Conservation (phyloP, 2,888 invertebrate genomes). For the Neocrepidodera transversa region DNA sequence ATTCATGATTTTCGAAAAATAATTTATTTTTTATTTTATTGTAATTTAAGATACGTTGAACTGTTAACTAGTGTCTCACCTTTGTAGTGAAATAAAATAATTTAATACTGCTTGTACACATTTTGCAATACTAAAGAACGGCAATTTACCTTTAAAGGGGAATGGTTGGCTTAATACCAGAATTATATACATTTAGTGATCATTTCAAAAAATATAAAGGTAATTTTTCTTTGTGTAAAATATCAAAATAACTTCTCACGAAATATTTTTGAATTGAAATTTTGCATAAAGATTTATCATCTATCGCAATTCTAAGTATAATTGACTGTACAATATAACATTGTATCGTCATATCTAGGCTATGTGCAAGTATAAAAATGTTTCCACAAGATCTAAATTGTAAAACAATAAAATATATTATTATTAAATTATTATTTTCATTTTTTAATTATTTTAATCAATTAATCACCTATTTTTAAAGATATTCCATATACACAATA, state of each 20-base stretch:
- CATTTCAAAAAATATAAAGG: background rate
- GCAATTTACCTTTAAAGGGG: too few species aligned
- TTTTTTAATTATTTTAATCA: too few species aligned
- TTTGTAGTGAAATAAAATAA: too few species aligned
- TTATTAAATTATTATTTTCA: background rate
- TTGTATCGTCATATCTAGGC: constrained; percentile 7
- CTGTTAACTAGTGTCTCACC: too few species aligned
- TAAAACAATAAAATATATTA: background rate
- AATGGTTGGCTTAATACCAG: too few species aligned
- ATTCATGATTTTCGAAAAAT: too few species aligned
- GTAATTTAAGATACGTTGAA: too few species aligned
- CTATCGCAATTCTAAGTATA: background rate
- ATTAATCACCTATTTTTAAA: too few species aligned
- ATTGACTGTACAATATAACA: constrained; percentile 1
- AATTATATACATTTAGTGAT: constrained; percentile 11
- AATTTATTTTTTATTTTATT: too few species aligned
- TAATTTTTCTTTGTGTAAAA: background rate
- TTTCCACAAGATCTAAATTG: constrained; percentile 17
- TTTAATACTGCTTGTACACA: background rate
- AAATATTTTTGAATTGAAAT: background rate
- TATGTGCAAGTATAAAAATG: constrained; percentile 12
- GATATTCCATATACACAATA: too few species aligned
- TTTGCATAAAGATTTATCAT: constrained; percentile 6
- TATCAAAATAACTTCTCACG: background rate
- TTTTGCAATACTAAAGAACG: background rate